Conservation (phyloP, 2,888 invertebrate genomes). For the Stegana nigrithorax region DNA sequence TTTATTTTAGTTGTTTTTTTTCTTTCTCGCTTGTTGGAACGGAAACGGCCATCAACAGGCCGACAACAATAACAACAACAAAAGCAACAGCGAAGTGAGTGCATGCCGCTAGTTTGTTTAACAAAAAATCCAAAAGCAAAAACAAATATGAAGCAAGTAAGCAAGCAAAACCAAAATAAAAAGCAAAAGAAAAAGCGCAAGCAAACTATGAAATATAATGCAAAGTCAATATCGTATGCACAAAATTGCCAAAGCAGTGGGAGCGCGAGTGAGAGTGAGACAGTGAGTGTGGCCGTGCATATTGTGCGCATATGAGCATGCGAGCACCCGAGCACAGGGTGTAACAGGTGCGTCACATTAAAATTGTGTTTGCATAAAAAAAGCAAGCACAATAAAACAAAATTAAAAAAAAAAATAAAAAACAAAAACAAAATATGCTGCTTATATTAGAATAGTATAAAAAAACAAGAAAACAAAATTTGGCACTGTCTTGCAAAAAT, state of each 20-base stretch:
- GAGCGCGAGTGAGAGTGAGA: not conserved
- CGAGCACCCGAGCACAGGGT: constrained; percentile 34
- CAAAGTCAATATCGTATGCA: constrained; percentile 43
- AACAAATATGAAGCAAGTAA: constrained; percentile 22
- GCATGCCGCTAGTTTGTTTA: constrained; percentile 60
- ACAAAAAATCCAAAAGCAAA: constrained; percentile 34
- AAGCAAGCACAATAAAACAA: not conserved
- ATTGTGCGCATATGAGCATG: not conserved
- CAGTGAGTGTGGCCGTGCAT: not conserved
- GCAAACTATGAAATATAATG: constrained; percentile 28
- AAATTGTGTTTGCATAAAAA: not conserved
- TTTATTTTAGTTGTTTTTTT: not conserved
- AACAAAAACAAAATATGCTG: not conserved
- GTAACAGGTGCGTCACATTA: constrained; percentile 45
- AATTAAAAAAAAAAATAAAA: not conserved
- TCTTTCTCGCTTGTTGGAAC: constrained; percentile 46
- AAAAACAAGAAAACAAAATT: not conserved
- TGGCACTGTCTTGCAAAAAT: not conserved
- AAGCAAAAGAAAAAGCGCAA: constrained; percentile 29
- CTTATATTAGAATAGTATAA: not conserved
- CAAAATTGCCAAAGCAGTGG: constrained; percentile 16
- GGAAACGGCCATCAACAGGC: constrained; percentile 68
- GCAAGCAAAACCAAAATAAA: constrained; percentile 27
- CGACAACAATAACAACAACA: constrained; percentile 50
- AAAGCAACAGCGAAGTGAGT: constrained; percentile 51